A percentile compares a stretch with the other conserved stretches of the same genome.
These are phyloP conservation scores for Pinna nobilis DNA, from an alignment of 1,140 invertebrate genomes.

Conservation along the genomic window DNA sequence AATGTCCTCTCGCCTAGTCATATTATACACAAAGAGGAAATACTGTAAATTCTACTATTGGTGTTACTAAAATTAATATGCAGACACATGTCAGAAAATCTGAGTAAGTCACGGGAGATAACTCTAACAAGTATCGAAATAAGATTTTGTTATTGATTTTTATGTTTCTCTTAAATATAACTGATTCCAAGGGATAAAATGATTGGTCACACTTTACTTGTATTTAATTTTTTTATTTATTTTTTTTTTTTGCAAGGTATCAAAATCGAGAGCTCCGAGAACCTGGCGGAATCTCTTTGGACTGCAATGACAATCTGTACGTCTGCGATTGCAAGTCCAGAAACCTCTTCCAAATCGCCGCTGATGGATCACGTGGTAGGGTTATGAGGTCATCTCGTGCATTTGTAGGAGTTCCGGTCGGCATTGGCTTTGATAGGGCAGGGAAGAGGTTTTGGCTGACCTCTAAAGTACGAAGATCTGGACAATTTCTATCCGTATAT, in stretches of 20 bases:
- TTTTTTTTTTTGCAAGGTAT: background rate
- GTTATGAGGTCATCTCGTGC: slow-evolving; percentile 1
- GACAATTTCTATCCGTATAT: slow-evolving; percentile 9
- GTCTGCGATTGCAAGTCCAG: slow-evolving; percentile 22
- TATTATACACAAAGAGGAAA: no score
- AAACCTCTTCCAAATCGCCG: slow-evolving; percentile 5
- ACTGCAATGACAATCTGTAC: slow-evolving; percentile 16
- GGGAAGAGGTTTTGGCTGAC: slow-evolving; percentile 11
- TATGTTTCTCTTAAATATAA: no score
- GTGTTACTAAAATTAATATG: no score
- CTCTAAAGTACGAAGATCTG: slow-evolving; percentile 10
- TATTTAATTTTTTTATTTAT: background rate
- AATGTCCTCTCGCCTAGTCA: no score
- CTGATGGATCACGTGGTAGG: slow-evolving; percentile 3
- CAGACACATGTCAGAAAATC: no score
- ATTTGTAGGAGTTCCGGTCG: slow-evolving; percentile 4
- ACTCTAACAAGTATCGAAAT: no score
- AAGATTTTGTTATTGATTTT: no score
- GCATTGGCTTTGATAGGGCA: slow-evolving; percentile 9
- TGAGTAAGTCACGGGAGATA: no score
- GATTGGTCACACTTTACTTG: no score
- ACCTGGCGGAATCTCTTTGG: background rate
- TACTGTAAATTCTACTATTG: no score
- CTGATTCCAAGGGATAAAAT: no score
- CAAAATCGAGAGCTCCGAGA: background rate